Evolutionary conservation across 2,888 invertebrate genomes (phyloP), one percentile per base, ranked within the genome.

Genomic region (Elysia crispata): DNA sequence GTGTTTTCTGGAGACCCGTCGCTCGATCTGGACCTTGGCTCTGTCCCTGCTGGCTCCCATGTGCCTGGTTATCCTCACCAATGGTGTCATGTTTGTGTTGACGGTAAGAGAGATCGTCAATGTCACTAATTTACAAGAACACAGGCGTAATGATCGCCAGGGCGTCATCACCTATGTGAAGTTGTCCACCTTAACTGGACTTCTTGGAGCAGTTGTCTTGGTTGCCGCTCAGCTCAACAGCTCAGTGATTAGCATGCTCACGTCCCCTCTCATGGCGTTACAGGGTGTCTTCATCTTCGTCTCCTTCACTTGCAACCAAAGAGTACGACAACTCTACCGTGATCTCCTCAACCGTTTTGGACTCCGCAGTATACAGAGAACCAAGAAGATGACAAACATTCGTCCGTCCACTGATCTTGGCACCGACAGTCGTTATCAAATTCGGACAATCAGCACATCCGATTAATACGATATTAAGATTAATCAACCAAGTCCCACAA

Each of bases 241-340:
- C 54, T 50, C 66, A 0, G 31, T 79, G n/a, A 28, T 79, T 0
- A 30, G 23, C 31, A 6, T 74, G 0, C 1, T 79, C 11, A 66
- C 66, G 72, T 81, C 80, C 13, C 25, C 82, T 3, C 62, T 85
- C 18, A 81, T 83, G 73, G 82, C 81, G 31, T 74, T 83, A 6
- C 85, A 85, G 54, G 85, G 85, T 1, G 60, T 83, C 49, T 85
- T 83, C 62, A 77, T 85, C 74, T 85, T 82, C 54, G 33, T 83
- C 54, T 83, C 85, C 28, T 85, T 85, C 66, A 81, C 81, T 49
- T 77, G 60, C 72, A 85, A 82, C 67, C 69, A 67, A 18, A 77
- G 83, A 23, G 83, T 85, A 13, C 23, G 77, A 49, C 76, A 30
- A 31, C 49, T 85, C 64, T 84, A 81, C 75, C 25, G 18, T 1